Evolutionary conservation across 2,113 vertebrate genomes (phyloP).

Genomic region (Clupea harengus): DNA sequence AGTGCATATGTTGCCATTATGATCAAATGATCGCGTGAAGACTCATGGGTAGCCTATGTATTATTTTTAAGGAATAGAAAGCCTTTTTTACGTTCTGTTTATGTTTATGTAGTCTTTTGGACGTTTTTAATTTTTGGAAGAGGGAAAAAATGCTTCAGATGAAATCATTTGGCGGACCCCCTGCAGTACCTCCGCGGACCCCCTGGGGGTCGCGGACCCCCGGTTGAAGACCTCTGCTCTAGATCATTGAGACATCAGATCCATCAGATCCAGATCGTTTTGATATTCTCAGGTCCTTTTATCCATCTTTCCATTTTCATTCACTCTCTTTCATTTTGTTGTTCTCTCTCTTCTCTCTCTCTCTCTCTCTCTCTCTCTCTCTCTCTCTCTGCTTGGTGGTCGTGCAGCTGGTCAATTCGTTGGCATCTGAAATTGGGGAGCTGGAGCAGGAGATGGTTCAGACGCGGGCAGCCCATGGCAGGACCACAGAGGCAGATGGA

Average conservation of each 20-base stretch:
- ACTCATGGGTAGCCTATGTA: no score
- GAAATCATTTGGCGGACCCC: no score
- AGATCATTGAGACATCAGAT: not conserved
- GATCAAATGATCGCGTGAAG: no score
- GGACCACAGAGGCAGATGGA: not conserved
- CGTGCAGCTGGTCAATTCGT: constrained; percentile 88
- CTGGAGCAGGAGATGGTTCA: constrained; percentile 92
- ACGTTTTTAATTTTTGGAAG: no score
- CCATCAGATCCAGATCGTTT: not conserved
- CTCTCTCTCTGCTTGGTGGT: constrained; percentile 38
- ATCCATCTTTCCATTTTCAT: not conserved
- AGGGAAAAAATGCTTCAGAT: no score
- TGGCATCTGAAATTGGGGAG: constrained; percentile 87
- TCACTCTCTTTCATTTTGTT: not conserved
- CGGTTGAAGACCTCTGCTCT: no score
- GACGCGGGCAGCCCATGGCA: constrained; percentile 58
- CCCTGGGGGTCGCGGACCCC: no score
- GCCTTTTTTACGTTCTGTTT: no score
- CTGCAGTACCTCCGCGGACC: no score
- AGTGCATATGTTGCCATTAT: no score
- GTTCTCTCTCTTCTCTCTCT: constrained; percentile 23
- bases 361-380: constrained; percentile 16
- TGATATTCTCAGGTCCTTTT: not conserved
- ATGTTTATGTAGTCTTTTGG: no score
- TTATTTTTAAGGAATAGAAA: no score